Evolutionary conservation across 53 echinoderm and acorn worm genomes (phyloP).

Genomic region (Apostichopus leukothele): DNA sequence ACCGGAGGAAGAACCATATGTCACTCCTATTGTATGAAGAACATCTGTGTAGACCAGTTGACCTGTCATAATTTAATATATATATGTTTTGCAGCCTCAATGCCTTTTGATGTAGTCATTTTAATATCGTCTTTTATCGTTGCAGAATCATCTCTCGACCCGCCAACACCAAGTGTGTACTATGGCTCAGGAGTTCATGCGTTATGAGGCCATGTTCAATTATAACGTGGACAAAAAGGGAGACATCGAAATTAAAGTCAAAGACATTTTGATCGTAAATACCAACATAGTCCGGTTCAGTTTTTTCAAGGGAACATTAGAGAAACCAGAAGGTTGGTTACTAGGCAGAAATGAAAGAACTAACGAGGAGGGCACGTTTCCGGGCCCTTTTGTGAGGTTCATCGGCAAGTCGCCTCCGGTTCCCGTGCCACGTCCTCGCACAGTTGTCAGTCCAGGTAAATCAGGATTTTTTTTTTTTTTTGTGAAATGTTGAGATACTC

Average conservation of each 20-base stretch:
- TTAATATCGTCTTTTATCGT: neutral
- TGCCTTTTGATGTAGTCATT: no score
- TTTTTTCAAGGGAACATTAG: constrained; percentile 76
- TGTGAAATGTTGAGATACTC: no score
- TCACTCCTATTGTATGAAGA: no score
- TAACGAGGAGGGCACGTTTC: constrained; percentile 75
- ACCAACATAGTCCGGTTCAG: constrained; percentile 45
- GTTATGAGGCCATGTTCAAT: constrained; percentile 70
- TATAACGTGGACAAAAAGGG: constrained; percentile 58
- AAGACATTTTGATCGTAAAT: constrained; percentile 67
- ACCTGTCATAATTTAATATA: no score
- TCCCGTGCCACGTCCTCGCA: constrained; percentile 1
- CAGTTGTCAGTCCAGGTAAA: neutral
- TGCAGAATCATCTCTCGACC: neutral
- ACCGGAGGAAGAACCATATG: no score
- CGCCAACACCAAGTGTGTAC: neutral
- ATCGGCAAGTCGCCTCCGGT: constrained; percentile 15
- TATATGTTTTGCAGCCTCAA: no score
- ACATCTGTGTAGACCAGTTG: no score
- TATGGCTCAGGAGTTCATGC: constrained; percentile 52
- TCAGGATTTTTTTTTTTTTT: neutral
- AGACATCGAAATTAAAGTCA: constrained; percentile 70
- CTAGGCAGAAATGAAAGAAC: constrained; percentile 84
- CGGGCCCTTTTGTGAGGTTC: constrained; percentile 84
- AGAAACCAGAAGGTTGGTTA: constrained; percentile 87